Evolutionary conservation across 2,888 invertebrate species (phyloP), one percentile per base, ranked within the genome.

Genomic region (Lepetodrilus schrolli): DNA sequence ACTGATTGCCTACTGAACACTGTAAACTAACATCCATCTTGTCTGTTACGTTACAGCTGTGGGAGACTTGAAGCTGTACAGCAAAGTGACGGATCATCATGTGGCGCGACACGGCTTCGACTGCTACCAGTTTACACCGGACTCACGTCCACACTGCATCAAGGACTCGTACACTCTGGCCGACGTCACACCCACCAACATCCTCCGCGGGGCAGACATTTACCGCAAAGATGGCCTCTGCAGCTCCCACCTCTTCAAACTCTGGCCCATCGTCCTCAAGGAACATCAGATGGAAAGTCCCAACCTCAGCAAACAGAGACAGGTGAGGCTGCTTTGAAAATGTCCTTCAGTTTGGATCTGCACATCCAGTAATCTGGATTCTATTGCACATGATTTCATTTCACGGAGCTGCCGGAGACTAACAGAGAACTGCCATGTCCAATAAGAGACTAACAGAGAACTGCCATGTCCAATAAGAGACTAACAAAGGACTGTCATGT

Each of bases 31-130:
- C 38, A 37, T 37, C 20, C 17, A n/a, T 2, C 8, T 8, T 37
- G 4, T 5, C 13, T 20, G 83, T 90, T 91, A 91, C 89, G 72
- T 94, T 94, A 70, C 93, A 96, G 96, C 96, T 91, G 96, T 96
- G 92, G 95, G 96, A 89, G 96, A 96, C 93, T 94, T 97, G 92
- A 94, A 94, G 88, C 94, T 94, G 90, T 96, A 96, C 93, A 95
- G 95, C 83, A 74, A 80, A 3, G 72, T 83, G n/a, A 72, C 78
- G 7, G 81, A 85, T 65, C 87, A 87, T 92, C 96, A 94, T 92
- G 93, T 93, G 90, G 93, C 94, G 84, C 92, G 93, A 87, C 94
- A 94, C 90, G 93, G 93, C 85, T 93, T 94, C 89, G 93, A 93
- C 88, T 93, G 94, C 86, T 93, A 93, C 86, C 93, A 96, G 83